A percentile compares a stretch with the other conserved stretches of the same genome.
phyloP scores from a whole-genome alignment of 2,113 vertebrate genomes.

The Copsychus sechellarum region DNA sequence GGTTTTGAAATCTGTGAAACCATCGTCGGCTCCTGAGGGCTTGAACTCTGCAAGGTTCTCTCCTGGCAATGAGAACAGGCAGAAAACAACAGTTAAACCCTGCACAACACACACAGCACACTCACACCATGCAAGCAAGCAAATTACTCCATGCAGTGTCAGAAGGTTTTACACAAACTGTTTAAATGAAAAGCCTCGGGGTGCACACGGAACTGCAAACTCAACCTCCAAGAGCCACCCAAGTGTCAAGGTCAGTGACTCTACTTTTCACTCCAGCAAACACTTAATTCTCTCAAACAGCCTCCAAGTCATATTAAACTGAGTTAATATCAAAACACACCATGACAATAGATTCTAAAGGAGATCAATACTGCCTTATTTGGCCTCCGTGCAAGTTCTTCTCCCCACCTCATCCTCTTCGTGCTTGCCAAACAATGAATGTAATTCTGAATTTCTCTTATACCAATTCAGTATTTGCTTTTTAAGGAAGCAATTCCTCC shows the following conservation, averaged over 20 bases:
- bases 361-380: neutral
- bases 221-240: neutral
- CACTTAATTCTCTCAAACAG: neutral
- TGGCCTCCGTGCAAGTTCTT: neutral
- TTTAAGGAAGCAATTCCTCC: neutral
- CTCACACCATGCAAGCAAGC: neutral
- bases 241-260: neutral
- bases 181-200: neutral
- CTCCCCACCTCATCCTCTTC: neutral
- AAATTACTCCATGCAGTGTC: neutral
- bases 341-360: neutral
- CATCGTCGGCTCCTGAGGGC: conserved; percentile 85
- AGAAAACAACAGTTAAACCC: neutral
- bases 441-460: neutral
- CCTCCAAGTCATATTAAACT: neutral
- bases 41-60: conserved; percentile 95
- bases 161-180: neutral
- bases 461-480: neutral
- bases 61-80: conserved; percentile 70
- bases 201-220: neutral
- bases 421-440: neutral
- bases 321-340: neutral
- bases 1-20: conserved; percentile 98
- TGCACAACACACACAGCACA: neutral
- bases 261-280: neutral